Percentiles rank a stretch among this genome's conserved stretches.
phyloP scores from a whole-genome alignment of 2,113 vertebrate genomes.

The Mobula hypostoma region DNA sequence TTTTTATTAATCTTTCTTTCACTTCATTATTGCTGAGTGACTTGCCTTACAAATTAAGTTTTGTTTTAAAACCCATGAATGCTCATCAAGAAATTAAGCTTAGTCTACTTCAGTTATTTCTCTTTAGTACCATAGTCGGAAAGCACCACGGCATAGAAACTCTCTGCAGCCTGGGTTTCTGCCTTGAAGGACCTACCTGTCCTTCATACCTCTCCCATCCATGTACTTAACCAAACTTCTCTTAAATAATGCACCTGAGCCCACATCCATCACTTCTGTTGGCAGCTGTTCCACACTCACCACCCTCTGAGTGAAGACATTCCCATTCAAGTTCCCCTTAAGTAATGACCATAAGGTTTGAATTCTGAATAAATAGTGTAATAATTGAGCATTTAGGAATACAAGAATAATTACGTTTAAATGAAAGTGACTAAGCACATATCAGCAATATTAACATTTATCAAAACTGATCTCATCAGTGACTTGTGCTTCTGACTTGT shows the following conservation, averaged over 20 bases:
- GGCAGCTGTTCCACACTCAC: too few species aligned
- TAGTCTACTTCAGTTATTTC: background rate
- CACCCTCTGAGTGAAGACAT: too few species aligned
- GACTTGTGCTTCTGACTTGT: background rate
- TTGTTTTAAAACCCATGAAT: background rate
- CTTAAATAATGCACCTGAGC: too few species aligned
- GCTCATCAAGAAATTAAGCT: background rate
- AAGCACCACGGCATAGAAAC: too few species aligned
- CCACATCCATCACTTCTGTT: too few species aligned
- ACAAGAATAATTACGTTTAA: background rate
- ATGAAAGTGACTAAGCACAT: background rate
- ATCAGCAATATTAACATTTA: background rate
- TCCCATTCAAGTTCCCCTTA: too few species aligned
- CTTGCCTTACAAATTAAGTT: background rate
- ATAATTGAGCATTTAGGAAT: background rate
- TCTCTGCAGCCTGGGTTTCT: too few species aligned
- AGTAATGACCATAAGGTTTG: background rate
- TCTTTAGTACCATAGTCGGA: background rate
- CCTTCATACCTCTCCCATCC: too few species aligned
- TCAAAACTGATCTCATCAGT: background rate
- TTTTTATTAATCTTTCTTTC: background rate
- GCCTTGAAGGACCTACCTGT: too few species aligned
- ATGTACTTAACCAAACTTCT: too few species aligned
- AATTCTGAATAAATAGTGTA: background rate
- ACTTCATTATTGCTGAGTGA: background rate